A percentile compares a stretch with the other conserved stretches of the same genome.
These are phyloP conservation scores for Barbus barbus DNA, from an alignment of 2,113 vertebrate genomes.

Conservation along the genomic window DNA sequence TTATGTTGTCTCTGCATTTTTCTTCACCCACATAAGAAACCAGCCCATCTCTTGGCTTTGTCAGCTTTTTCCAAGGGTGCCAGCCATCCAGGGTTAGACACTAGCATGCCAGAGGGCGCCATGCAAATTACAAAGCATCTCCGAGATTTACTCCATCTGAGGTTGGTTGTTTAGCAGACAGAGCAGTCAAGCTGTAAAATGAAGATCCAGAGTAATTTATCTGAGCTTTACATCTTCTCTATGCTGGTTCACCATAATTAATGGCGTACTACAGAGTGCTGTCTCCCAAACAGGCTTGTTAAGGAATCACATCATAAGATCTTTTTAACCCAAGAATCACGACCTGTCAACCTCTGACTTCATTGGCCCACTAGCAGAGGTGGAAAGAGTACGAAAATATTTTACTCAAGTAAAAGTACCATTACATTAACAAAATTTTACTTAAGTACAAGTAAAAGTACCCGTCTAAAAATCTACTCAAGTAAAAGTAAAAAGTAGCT, in stretches of 20 bases:
- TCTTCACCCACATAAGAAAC: constrained; percentile 56
- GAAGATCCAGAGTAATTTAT: constrained; percentile 64
- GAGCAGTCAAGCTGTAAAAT: constrained; percentile 57
- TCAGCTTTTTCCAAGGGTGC: constrained; percentile 51
- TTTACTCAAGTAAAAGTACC: too few relatives aligned
- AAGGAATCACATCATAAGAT: constrained; percentile 61
- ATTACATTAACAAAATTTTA: too few relatives aligned
- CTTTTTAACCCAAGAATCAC: constrained; percentile 77
- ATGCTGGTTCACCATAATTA: constrained; percentile 59
- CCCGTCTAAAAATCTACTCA: too few relatives aligned
- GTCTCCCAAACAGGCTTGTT: constrained; percentile 65
- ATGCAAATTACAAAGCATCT: constrained; percentile 64
- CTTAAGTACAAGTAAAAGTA: too few relatives aligned
- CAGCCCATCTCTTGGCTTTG: constrained; percentile 50
- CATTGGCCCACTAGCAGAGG: too few relatives aligned
- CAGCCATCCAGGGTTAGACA: constrained; percentile 61
- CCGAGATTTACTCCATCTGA: constrained; percentile 65
- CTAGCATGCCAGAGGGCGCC: constrained; percentile 61
- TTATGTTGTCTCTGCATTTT: constrained; percentile 6
- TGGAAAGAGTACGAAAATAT: too few relatives aligned
- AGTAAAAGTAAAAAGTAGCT: too few relatives aligned
- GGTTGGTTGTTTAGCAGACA: constrained; percentile 64
- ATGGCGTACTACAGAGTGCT: constrained; percentile 12
- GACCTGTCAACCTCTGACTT: too few relatives aligned
- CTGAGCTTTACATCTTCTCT: constrained; percentile 46